These are phyloP conservation scores for Leptinotarsa tumamoca DNA, from an alignment of 2,888 invertebrate genomes.

Conservation along the genomic window DNA sequence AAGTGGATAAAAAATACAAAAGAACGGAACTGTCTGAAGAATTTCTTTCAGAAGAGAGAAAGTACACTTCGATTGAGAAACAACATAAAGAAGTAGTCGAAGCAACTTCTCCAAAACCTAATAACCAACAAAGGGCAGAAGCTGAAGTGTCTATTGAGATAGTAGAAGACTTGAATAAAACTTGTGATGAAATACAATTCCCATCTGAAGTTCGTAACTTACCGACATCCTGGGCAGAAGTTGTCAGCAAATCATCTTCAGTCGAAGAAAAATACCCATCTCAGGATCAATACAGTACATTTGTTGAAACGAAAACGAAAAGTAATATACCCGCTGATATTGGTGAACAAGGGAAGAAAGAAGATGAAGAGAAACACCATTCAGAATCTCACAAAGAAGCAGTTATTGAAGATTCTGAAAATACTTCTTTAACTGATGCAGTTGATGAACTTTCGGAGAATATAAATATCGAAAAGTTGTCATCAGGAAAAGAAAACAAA, in stretches of 20 bases:
- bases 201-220: background rate
- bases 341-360: background rate
- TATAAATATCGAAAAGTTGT: background rate
- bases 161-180: too few species aligned
- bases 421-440: background rate
- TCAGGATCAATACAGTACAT: background rate
- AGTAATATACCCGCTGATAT: background rate
- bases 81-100: background rate
- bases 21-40: background rate
- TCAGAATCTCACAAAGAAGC: background rate
- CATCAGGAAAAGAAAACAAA: background rate
- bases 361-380: background rate
- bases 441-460: background rate
- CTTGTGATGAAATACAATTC: background rate
- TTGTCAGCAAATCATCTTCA: constrained; percentile 6
- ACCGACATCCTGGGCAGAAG: constrained; percentile 19
- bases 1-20: background rate
- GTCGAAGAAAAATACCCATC: background rate
- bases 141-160: background rate
- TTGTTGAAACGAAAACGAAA: background rate
- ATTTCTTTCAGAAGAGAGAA: constrained; percentile 25
- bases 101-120: background rate
- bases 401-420: background rate
- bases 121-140: background rate
- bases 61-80: background rate